Evolutionary conservation across 1,140 invertebrate genomes (phyloP).

Genomic region (Dryas iulia): DNA sequence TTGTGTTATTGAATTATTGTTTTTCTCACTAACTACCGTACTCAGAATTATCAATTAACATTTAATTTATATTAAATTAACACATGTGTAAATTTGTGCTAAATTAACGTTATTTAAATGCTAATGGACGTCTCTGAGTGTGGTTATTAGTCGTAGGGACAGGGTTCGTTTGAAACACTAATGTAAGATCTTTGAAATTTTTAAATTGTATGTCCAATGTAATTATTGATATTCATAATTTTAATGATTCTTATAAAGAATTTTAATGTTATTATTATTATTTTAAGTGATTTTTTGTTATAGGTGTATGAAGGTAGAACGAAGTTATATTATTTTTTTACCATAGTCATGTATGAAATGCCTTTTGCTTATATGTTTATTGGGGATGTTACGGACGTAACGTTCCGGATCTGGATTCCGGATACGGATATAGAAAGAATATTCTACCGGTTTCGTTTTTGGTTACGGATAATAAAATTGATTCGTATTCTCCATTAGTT

Average conservation of each 20-base stretch:
- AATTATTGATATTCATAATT: conserved; percentile 12
- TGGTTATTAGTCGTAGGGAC: neutral
- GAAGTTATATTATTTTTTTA: neutral
- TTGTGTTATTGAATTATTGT: neutral
- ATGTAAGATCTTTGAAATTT: neutral
- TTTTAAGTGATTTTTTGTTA: conserved; percentile 8
- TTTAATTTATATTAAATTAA: neutral
- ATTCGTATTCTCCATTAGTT: no score
- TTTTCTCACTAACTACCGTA: neutral
- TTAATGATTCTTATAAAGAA: conserved; percentile 17
- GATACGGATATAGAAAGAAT: no score
- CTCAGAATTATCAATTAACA: neutral
- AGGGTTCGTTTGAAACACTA: conserved; percentile 22
- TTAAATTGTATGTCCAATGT: conserved; percentile 8
- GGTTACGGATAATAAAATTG: no score
- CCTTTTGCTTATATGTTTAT: neutral
- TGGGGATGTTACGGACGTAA: no score
- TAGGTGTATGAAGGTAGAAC: neutral
- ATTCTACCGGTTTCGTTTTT: no score
- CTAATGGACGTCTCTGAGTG: neutral
- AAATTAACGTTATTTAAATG: neutral
- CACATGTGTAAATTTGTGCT: neutral
- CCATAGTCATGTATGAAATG: neutral
- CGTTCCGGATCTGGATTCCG: no score
- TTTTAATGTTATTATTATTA: conserved; percentile 12